Percentiles rank a stretch among this genome's conserved stretches.
Conservation (phyloP, 1,140 invertebrate genomes). For the Notospermus geniculatus region DNA sequence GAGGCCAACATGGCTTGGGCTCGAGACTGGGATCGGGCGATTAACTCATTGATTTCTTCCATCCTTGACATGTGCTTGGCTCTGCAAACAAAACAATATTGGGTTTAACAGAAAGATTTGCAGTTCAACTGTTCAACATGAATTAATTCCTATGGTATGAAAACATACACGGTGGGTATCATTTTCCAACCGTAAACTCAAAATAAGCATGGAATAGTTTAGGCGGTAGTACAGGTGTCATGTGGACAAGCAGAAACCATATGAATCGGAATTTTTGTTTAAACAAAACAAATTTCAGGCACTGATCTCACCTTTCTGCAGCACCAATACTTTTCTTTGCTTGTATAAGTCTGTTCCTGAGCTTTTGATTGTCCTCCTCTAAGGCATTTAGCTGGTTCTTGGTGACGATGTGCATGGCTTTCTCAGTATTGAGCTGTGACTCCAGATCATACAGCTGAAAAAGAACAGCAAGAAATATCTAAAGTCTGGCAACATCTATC, state of each 20-base stretch:
- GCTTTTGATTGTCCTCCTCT: conserved; percentile 41
- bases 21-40: conserved; percentile 43
- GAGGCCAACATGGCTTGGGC: conserved; percentile 43
- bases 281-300: neutral
- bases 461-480: neutral
- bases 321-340: conserved; percentile 25
- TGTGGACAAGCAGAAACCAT: no score
- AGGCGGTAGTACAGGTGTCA: no score
- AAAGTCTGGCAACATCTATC: no score
- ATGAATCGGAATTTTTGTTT: no score
- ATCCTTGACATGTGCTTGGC: conserved; percentile 38
- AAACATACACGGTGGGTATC: no score
- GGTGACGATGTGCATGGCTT: conserved; percentile 44
- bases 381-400: conserved; percentile 35
- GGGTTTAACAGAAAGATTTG: no score
- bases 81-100: no score
- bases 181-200: no score
- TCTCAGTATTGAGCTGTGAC: conserved; percentile 41
- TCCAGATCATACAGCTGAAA: conserved; percentile 26
- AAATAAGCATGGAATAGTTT: no score
- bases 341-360: conserved; percentile 34
- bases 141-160: no score
- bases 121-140: no score
- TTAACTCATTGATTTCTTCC: conserved; percentile 52
- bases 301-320: conserved; percentile 35